Conservation (phyloP, 2,113 vertebrate genomes). For the Chunga burmeisteri region DNA sequence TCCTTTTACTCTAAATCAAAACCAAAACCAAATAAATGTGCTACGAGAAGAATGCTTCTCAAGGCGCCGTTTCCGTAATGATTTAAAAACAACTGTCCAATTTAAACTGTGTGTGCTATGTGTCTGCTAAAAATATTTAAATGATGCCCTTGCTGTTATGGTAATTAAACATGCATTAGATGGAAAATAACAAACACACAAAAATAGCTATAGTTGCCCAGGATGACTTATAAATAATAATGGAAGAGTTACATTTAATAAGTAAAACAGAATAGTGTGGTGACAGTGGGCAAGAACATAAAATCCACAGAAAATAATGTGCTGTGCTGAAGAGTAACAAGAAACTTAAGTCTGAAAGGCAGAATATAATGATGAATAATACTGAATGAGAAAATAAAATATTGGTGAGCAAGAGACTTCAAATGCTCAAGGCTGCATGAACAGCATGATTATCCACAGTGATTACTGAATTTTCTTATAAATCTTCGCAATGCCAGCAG, state of each 20-base stretch:
- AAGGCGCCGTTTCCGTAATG: background rate
- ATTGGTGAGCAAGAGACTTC: background rate
- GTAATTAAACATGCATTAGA: background rate
- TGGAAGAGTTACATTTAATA: background rate
- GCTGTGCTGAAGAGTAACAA: background rate
- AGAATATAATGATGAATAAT: background rate
- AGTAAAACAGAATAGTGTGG: background rate
- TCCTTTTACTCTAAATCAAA: background rate
- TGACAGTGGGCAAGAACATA: background rate
- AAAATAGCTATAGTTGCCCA: background rate
- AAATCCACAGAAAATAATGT: background rate
- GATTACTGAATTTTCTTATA: background rate
- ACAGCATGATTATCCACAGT: background rate
- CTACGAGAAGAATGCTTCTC: background rate
- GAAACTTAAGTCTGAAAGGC: background rate
- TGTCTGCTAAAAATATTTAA: slow-evolving; percentile 27
- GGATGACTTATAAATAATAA: background rate
- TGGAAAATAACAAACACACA: background rate
- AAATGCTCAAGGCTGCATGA: background rate
- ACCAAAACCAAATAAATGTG: background rate
- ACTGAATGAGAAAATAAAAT: background rate
- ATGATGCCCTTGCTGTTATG: background rate
- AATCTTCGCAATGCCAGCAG: background rate
- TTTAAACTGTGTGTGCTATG: background rate
- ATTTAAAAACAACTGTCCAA: slow-evolving; percentile 9